A percentile compares a stretch with the other conserved stretches of the same genome.
phyloP scores from a whole-genome alignment of 2,113 vertebrate genomes.

The cat (Felis catus) region F.catus_Fca126_mat1.0 CM031420.1:138008501-138009000 shows the following conservation, averaged over 20 bases:
- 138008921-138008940: too few species aligned
- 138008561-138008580: slow-evolving; percentile 86
- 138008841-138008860: too few species aligned
- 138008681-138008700: slow-evolving; percentile 52
- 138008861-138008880: too few species aligned
- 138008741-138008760: neutral
- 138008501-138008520: slow-evolving; percentile 74
- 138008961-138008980: too few species aligned
- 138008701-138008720: slow-evolving; percentile 15
- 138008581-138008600: slow-evolving; percentile 83
- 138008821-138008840: too few species aligned
- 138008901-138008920: too few species aligned
- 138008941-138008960: too few species aligned
- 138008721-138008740: neutral
- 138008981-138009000: too few species aligned
- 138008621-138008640: slow-evolving; percentile 80
- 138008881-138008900: too few species aligned
- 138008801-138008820: neutral
- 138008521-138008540: slow-evolving; percentile 82
- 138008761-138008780: neutral
- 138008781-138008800: neutral
- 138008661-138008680: slow-evolving; percentile 47
- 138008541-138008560: slow-evolving; percentile 86
- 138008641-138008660: slow-evolving; percentile 74
- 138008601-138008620: slow-evolving; percentile 84